Conservation (phyloP, 2,113 vertebrate species). For the Actinemys pallida region DNA sequence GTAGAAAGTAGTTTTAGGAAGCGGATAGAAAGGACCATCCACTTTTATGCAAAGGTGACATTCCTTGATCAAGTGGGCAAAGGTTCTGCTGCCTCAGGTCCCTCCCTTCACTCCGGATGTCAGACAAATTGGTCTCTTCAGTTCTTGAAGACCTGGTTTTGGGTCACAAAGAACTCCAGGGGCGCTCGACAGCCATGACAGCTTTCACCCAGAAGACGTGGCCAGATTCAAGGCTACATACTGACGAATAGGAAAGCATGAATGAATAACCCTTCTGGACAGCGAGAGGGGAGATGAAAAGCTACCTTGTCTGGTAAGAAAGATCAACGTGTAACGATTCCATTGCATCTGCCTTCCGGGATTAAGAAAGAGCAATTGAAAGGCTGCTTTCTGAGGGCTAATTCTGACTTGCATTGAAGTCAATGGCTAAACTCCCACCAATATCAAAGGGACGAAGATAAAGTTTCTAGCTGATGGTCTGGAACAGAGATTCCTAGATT, state of each 20-base stretch:
- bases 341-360: neutral
- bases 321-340: neutral
- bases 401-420: neutral
- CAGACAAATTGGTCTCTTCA: fast-evolving
- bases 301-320: fast-evolving
- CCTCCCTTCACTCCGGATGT: neutral
- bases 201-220: neutral
- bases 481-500: neutral
- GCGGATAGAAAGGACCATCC: neutral
- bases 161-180: neutral
- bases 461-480: neutral
- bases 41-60: neutral
- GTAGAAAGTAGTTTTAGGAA: neutral
- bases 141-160: fast-evolving
- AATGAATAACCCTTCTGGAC: neutral
- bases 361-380: neutral
- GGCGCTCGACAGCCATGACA: neutral
- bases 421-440: neutral
- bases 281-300: neutral
- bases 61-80: neutral
- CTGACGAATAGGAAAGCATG: neutral
- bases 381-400: neutral
- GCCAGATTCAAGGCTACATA: neutral
- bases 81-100: neutral
- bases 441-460: neutral